Evolutionary conservation across 2,888 invertebrate genomes (phyloP).

Genomic region (Hemistola chrysoprasaria): DNA sequence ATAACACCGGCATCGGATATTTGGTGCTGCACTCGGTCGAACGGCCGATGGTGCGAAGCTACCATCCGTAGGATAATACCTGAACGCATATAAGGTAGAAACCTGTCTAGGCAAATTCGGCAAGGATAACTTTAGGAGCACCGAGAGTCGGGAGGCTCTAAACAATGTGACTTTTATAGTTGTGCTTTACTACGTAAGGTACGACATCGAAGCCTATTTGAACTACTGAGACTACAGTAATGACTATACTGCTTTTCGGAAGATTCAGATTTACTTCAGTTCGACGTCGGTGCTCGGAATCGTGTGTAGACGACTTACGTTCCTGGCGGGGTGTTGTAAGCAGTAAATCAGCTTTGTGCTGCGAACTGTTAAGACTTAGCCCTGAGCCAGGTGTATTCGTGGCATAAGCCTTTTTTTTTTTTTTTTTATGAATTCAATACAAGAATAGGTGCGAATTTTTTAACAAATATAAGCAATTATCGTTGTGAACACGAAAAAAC

Average conservation of each 20-base stretch:
- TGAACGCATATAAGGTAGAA: conserved; percentile 83
- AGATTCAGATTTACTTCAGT: conserved; percentile 45
- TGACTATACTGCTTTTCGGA: conserved; percentile 44
- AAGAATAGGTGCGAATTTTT: too few relatives aligned
- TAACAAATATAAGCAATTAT: too few relatives aligned
- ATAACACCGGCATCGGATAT: conserved; percentile 28
- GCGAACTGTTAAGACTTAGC: conserved; percentile 84
- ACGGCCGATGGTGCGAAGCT: conserved; percentile 76
- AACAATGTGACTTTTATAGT: conserved; percentile 63
- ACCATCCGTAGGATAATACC: conserved; percentile 70
- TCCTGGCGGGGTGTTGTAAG: conserved; percentile 74
- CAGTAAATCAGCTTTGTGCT: conserved; percentile 47
- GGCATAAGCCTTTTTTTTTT: conserved; percentile 2
- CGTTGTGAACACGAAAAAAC: too few relatives aligned
- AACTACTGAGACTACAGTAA: conserved; percentile 50
- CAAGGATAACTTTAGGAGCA: conserved; percentile 59
- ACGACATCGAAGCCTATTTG: conserved; percentile 60
- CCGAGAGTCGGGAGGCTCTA: conserved; percentile 71
- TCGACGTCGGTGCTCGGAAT: conserved; percentile 81
- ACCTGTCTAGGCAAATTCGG: conserved; percentile 34
- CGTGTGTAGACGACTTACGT: conserved; percentile 84
- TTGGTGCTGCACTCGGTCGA: conserved; percentile 82
- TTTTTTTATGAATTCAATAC: too few relatives aligned
- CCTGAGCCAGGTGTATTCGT: conserved; percentile 50
- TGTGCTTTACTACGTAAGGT: conserved; percentile 48